A percentile compares a stretch with the other conserved stretches of the same genome.
phyloP scores from a whole-genome alignment of 2,113 vertebrate genomes.

The Hippocampus zosterae region DNA sequence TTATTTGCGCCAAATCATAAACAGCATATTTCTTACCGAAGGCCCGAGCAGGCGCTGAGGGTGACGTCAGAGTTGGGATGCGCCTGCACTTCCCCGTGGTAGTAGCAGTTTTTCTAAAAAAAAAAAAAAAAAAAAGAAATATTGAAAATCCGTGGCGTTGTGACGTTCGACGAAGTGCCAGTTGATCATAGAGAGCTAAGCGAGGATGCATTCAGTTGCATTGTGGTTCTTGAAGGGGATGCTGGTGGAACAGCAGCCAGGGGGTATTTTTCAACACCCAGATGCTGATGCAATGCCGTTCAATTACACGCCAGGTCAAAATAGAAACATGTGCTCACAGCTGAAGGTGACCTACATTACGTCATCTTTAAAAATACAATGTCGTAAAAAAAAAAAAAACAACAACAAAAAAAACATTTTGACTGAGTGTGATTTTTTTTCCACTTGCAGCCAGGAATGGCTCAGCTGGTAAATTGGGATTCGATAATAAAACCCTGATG shows the following conservation, averaged over 20 bases:
- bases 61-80: slow-evolving; percentile 66
- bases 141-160: background rate
- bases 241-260: background rate
- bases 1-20: slow-evolving; percentile 9
- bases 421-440: no score
- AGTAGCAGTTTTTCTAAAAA: slow-evolving; percentile 76
- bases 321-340: slow-evolving; percentile 29
- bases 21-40: slow-evolving; percentile 66
- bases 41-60: slow-evolving; percentile 71
- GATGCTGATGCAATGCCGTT: slow-evolving; percentile 6
- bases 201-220: background rate
- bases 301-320: slow-evolving; percentile 38
- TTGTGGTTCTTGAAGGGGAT: background rate
- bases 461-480: slow-evolving; percentile 43
- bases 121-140: background rate
- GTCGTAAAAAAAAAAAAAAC: no score
- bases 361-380: slow-evolving; percentile 28
- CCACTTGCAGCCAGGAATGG: slow-evolving; percentile 10
- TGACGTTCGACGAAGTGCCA: background rate
- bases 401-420: no score
- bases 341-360: slow-evolving; percentile 46
- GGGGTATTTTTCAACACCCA: background rate
- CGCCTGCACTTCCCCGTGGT: slow-evolving; percentile 70
- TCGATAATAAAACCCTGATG: slow-evolving; percentile 51
- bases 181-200: background rate